Evolutionary conservation across 2,113 vertebrate species (phyloP).

Genomic region (Toxotes jaculatrix): DNA sequence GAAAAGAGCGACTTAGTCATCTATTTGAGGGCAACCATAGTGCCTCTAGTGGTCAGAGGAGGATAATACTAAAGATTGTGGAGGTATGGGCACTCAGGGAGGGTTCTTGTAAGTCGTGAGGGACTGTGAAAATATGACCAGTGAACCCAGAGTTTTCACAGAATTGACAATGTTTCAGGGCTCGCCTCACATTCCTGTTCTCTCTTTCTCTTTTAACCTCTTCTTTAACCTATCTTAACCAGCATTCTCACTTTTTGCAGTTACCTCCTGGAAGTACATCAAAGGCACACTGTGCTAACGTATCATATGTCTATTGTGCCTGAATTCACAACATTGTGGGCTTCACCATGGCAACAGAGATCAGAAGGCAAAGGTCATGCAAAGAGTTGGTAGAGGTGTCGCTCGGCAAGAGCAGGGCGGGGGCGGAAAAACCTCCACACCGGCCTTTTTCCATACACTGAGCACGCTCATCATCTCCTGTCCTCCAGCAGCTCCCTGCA

Average conservation of each 20-base stretch:
- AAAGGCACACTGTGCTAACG: conserved; percentile 21
- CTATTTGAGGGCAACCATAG: neutral
- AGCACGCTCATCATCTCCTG: conserved; percentile 74
- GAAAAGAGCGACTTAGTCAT: too few species aligned
- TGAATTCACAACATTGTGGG: conserved; percentile 45
- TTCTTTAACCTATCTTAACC: neutral
- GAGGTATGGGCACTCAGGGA: neutral
- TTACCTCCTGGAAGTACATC: conserved; percentile 23
- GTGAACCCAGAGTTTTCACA: neutral
- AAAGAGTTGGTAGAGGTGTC: conserved; percentile 61
- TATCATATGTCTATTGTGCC: conserved; percentile 33
- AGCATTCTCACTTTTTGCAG: neutral
- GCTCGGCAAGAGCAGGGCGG: conserved; percentile 56
- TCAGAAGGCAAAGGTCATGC: conserved; percentile 75
- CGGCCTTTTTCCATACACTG: conserved; percentile 66
- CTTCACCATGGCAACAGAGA: conserved; percentile 80
- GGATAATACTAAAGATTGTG: conserved; percentile 1
- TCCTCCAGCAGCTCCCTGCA: conserved; percentile 73
- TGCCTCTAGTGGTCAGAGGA: neutral
- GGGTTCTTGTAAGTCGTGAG: neutral
- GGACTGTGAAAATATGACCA: neutral
- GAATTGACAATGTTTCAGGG: neutral
- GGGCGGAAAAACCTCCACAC: conserved; percentile 58
- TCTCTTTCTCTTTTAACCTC: conserved; percentile 29
- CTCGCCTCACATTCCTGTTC: neutral